Base-by-base conservation (phyloP, 2,888 invertebrate genomes). In the Danaus chrysippus region DNA sequence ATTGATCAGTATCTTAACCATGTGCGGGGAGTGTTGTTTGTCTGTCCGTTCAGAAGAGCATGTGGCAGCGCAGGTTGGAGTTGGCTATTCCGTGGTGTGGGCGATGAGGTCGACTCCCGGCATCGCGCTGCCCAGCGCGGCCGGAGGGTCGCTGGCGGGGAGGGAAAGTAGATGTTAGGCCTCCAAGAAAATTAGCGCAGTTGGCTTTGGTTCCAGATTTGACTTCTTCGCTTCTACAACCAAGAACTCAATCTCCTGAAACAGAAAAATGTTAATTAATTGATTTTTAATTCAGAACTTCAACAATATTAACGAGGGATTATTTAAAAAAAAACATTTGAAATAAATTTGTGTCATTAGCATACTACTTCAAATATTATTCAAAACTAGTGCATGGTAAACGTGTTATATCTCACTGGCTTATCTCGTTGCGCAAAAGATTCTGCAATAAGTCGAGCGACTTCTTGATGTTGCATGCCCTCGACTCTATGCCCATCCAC, bases 201-300 rank as follows among this genome's bases (percentile, higher is more conserved):
- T 96, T 73, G 96, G 97, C 92, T 97, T 97, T 76, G 96, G 96
- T 91, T 97, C 97, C 88, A 96, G 92, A 87, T 97, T 96, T 77
- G 96, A 96, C 89, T 96, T 96, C 91, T 97, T 97, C 74, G 97
- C 96, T 92, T 97, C 97, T 71, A 97, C 94, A 73, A 98, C 98
- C 79, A 98, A 93, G 91, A 98, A 97, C 91, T 97, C 97, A 87
- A 98, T 97, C 82, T 96, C 95, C 87, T 94, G 94, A n/a, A 81
- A 69, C 56, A 10, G 10, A 10, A 52, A 34, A 52, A 42, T 15
- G 17, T 23, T 42, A 55, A 19, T 17, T 17, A 11, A 17, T 49
- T 11, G 2, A 34, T 34, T 2, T 34, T 34, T 34, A 34, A 3
- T 34, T 34, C 23, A 34, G 23, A 8, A 34, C 23, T 34, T 8